A percentile compares a stretch with the other conserved stretches of the same genome.
Conservation (phyloP, 2,888 invertebrate genomes). For the Arge pagana region DNA sequence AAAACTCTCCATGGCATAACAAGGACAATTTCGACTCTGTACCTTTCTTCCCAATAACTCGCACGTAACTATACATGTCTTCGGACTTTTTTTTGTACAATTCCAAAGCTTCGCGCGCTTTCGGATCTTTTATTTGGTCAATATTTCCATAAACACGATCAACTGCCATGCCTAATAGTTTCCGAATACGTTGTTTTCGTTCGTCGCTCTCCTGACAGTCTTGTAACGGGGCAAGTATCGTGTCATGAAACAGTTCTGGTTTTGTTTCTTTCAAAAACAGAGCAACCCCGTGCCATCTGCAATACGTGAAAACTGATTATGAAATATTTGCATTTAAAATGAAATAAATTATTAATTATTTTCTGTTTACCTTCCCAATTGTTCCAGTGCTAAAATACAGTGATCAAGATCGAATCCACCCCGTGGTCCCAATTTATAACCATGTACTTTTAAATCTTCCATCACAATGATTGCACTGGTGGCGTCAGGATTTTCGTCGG, state of each 20-base stretch:
- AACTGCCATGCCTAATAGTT: not conserved
- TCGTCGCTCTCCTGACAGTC: not conserved
- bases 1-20: not conserved
- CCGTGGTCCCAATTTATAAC: not conserved
- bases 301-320: no score
- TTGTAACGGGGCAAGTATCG: not conserved
- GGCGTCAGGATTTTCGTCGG: not conserved
- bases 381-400: not conserved
- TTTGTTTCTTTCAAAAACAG: not conserved
- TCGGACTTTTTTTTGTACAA: not conserved
- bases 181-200: not conserved
- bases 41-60: not conserved
- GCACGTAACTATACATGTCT: not conserved
- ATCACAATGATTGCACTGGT: not conserved
- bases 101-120: not conserved
- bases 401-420: not conserved
- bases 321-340: no score
- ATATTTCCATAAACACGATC: not conserved
- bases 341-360: no score
- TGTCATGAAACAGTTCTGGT: not conserved
- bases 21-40: not conserved
- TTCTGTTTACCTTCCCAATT: not conserved
- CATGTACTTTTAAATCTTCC: not conserved
- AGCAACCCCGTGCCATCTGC: not conserved
- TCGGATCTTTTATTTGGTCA: not conserved